Evolutionary conservation across 2,113 vertebrate genomes (phyloP), one percentile per base, ranked within the genome.

Genomic region (Rhinichthys klamathensis): DNA sequence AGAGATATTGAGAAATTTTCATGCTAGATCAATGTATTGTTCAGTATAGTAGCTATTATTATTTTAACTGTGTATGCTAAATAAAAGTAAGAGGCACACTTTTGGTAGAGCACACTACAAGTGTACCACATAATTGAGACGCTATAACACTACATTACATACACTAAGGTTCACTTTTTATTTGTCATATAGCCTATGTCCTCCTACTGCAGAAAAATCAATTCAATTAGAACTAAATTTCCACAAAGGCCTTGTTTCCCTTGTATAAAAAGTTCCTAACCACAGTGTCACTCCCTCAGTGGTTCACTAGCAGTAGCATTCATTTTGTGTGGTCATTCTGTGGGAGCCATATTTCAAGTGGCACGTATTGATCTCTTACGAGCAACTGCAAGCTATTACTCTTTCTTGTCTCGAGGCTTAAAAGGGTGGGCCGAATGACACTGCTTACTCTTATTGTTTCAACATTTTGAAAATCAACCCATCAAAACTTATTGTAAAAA

Each of bases 211-310:
- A 79, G 25, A 41, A 41, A 38, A 56, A 9, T 23, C 51, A 23
- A 56, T 18, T 56, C 23, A 56, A 56, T 56, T 56, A 23, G 54
- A 56, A 65, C 41, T 4, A 35, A 25, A 51, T 51, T 41, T 67
- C 32, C 27, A 77, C 27, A 41, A 58, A 78, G 23, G 56, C 56
- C 21, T 61, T 27, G 8, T 35, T 72, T 77, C 9, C 44, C 25
- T 79, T 79, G 12, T 73, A 89, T 87, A 75, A 46, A 87, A 88
- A 87, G 90, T n/a, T 78, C 86, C 72, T 77, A 83, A 92, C 92
- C 91, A 63, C 89, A 90, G 30, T 74, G 88, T 92, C 89, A 93
- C 54, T 92, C 88, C 84, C 70, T 54, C 82, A 11, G 61, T 85
- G 75, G 69, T 85, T 83, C 58, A 80, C 86, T 88, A 88, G 82